Evolutionary conservation across 2,113 vertebrate species (phyloP), one percentile per base, ranked within the genome.

Genomic region (Cyanoderma ruficeps): DNA sequence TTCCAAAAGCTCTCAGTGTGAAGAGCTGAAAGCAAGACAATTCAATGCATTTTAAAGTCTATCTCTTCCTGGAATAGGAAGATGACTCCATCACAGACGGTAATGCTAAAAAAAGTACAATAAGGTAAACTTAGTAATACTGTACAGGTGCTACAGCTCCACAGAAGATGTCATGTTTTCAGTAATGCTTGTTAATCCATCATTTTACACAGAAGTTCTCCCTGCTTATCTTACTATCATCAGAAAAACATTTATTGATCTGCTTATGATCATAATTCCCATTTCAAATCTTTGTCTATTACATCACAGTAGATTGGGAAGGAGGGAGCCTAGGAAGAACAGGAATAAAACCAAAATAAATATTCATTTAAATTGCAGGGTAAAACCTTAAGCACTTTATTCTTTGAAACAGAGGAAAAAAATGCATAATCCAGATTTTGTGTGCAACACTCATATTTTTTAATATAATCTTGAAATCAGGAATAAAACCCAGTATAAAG

Each of bases 301-400:
- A 55, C 65, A 82, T 55, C 64, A 84, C 28, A 72, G 76, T 35
- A 56, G 23, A 63, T 0, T 42, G 47, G 23, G 13, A n/a, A 11
- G 7, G 23, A 57, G 47, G 10, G 31, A 63, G 33, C 10, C 37
- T 13, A 65, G 31, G 19, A 83, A 89, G 47, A 27, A 37, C 14
- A 85, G 44, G 68, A 69, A 92, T 60, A 63, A 84, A 94, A 44
- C 4, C 20, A 61, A 88, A 90, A 35, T 83, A 92, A 88, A 90
- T 67, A 12, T 81, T 52, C 39, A 86, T 89, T 92, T 86, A 72
- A 44, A 70, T 77, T 77, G 80, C 60, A 88, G 35, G 55, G 19
- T 55, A 90, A 94, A 94, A 78, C 55, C 30, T 74, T 81, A 74
- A 80, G 50, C 42, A 89, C 52, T 86, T 92, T n/a, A 77, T 63